phyloP scores from a whole-genome alignment of 1,140 invertebrate species.

The Achatina immaculata region DNA sequence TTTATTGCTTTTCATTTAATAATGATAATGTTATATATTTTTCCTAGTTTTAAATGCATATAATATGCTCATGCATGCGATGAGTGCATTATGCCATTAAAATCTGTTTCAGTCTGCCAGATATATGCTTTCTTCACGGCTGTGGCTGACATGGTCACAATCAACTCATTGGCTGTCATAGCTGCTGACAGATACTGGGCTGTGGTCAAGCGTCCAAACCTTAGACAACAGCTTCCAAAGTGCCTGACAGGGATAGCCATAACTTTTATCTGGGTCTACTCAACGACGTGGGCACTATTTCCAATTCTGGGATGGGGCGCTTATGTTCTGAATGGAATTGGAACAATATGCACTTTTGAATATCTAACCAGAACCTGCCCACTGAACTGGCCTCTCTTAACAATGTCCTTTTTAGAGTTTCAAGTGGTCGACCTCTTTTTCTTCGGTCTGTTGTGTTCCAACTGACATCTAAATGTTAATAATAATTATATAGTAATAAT shows the following conservation, averaged over 20 bases:
- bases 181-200: conserved; percentile 43
- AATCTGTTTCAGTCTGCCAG: conserved; percentile 42
- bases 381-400: too few relatives aligned
- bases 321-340: conserved; percentile 49
- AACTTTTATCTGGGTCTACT: conserved; percentile 40
- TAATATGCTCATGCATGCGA: too few relatives aligned
- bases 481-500: too few relatives aligned
- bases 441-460: too few relatives aligned
- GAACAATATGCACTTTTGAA: conserved; percentile 52
- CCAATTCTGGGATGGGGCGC: conserved; percentile 50
- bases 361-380: conserved; percentile 40
- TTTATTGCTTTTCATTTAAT: too few relatives aligned
- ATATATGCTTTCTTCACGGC: conserved; percentile 39
- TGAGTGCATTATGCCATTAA: too few relatives aligned
- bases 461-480: too few relatives aligned
- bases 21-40: too few relatives aligned
- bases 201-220: conserved; percentile 35
- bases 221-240: conserved; percentile 15
- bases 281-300: conserved; percentile 33
- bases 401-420: too few relatives aligned
- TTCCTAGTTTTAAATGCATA: too few relatives aligned
- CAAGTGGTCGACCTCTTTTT: too few relatives aligned
- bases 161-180: conserved; percentile 46
- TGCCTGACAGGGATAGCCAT: conserved; percentile 13
- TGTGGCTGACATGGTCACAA: conserved; percentile 41